phyloP scores from a whole-genome alignment of 2,797 vertebrate species.

The Tauraco hartlaubi region DNA sequence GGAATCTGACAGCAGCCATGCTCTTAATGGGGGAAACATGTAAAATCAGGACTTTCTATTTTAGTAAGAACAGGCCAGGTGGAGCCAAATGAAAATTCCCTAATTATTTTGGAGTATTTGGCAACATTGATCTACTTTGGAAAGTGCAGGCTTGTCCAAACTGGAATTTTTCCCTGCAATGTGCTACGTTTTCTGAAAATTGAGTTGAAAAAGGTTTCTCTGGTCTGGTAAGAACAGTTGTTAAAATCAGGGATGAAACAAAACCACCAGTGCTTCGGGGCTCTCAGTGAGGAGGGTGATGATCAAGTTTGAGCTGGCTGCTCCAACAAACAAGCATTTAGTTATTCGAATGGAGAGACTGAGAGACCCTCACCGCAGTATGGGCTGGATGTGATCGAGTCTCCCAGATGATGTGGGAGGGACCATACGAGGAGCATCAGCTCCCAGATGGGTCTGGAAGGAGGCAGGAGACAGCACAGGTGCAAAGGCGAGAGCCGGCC shows the following conservation, averaged over 20 bases:
- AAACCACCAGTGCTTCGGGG: background rate
- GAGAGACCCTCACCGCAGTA: background rate
- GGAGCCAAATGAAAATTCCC: background rate
- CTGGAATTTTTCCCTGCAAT: background rate
- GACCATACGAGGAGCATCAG: background rate
- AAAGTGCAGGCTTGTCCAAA: background rate
- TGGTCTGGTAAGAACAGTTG: background rate
- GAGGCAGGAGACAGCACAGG: accelerated
- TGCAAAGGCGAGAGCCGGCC: background rate
- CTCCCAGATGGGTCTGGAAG: background rate
- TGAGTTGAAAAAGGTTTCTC: background rate
- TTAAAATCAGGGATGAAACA: background rate
- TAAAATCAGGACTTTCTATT: background rate
- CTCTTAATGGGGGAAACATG: background rate
- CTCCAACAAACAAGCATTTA: background rate
- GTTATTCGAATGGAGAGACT: background rate
- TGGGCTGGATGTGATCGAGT: background rate
- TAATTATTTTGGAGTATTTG: background rate
- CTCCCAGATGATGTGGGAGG: background rate
- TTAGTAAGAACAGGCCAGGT: background rate
- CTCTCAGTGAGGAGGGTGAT: background rate
- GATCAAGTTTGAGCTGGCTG: background rate
- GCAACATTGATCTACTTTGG: background rate
- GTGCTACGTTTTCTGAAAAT: background rate
- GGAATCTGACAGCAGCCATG: background rate